These are phyloP conservation scores for Rhinoptilus africanus DNA, from an alignment of 2,113 vertebrate species.

Conservation along the genomic window DNA sequence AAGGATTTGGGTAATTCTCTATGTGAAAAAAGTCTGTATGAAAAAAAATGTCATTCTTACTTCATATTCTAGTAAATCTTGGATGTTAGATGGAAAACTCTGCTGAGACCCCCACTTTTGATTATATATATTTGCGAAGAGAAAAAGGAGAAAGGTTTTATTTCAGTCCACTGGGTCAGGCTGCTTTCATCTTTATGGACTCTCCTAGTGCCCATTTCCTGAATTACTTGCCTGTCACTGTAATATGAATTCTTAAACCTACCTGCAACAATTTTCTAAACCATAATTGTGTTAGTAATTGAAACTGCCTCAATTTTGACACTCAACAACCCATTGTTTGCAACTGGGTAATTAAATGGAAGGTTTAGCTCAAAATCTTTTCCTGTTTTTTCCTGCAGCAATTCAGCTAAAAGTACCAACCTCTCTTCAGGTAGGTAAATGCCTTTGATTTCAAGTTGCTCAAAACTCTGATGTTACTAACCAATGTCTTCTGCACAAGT, in stretches of 20 bases:
- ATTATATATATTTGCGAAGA: background rate
- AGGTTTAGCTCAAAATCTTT: slow-evolving; percentile 15
- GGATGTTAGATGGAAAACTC: background rate
- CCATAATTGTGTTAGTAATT: slow-evolving; percentile 34
- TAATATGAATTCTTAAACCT: slow-evolving; percentile 4
- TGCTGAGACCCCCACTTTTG: background rate
- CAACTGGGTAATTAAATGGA: slow-evolving; percentile 44
- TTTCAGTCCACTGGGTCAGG: background rate
- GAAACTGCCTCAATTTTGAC: slow-evolving; percentile 31
- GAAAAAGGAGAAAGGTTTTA: background rate
- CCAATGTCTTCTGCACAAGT: background rate
- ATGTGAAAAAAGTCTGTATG: background rate
- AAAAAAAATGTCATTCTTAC: background rate
- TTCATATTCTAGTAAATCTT: background rate
- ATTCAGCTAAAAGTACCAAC: background rate
- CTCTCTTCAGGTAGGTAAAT: background rate
- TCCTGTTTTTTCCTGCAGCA: background rate
- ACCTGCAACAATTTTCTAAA: background rate
- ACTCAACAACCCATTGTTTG: slow-evolving; percentile 13
- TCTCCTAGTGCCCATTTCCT: background rate
- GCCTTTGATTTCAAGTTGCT: background rate
- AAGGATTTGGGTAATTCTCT: background rate
- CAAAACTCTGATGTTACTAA: background rate
- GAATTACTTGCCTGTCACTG: background rate
- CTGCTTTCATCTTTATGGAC: background rate